Base-by-base conservation (phyloP, 2,113 vertebrate genomes). In the Bambusicola thoracicus region DNA sequence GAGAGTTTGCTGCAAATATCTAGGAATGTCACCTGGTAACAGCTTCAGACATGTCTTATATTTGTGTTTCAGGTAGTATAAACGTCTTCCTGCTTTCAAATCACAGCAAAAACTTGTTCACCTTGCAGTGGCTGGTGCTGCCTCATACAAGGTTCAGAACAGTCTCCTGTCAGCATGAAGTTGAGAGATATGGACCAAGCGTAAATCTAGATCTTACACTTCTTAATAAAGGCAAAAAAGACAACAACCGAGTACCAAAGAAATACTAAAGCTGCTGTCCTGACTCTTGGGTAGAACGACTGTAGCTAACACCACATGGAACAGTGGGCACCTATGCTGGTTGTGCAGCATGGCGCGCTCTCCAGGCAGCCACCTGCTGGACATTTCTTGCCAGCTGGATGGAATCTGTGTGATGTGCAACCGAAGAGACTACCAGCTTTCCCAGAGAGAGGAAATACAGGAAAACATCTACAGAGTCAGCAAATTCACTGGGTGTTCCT, bases 321-420 rank as follows among this genome's bases (percentile, higher is more conserved):
- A 55, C 36, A 22, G 25, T 7, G 19, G 30, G 15, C 27, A 66
- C 9, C 63, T 49, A 36, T 0, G 0, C 10, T 29, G 0, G 0
- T 14, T 12, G 5, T 3, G 62, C 5, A 20, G 16, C 8, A 11
- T 15, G 38, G 51, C 48, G 24, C 0, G 16, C 51, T 29, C 27
- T 29, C 51, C 24, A 14, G 14, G 51, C 27, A 53, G 51, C 51
- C 25, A 29, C 11, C 8, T 27, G 5, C 5, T 4, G 17, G 6
- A 20, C 34, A 25, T 41, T 51, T 44, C 49, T 41, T 2, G 2
- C 12, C 36, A 25, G 55, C 0, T 0, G 17, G 18, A 9, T 59
- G 74, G 30, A 22, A 8, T n/a, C 7, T 9, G 22, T 6, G 11
- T 53, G 19, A 10, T 15, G 11, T 62, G 30, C 11, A 24, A 3